Evolutionary conservation across 2,113 vertebrate species (phyloP), one percentile per base, ranked within the genome.

Genomic region (Rattus norvegicus): DNA sequence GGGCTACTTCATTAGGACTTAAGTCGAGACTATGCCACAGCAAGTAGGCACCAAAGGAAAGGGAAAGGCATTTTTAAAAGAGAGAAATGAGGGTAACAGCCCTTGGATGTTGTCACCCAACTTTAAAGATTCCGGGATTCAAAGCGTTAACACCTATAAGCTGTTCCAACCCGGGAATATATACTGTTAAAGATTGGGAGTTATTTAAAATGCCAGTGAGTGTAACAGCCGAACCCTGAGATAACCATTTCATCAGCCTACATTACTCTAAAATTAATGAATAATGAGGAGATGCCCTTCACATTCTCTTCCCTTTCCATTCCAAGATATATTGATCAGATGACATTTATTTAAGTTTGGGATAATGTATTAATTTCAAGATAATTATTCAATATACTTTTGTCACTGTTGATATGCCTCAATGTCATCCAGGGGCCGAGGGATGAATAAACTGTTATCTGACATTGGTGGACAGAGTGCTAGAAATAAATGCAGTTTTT

Each of bases 381-480:
- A 99, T 99, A 99, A 99, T 99, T 99, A 99, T 99, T 99, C 99
- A 99, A 99, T 99, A 99, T 99, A 99, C 99, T 99, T 99, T 99
- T 99, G 99, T 99, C 99, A 99, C 99, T 99, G 99, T 99, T 99
- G 99, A 99, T 99, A 99, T 98, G 99, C 98, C 99, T 99, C 99
- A 99, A 99, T 98, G 99, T 99, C 99, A 99, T 98, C 98, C 98
- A 98, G 98, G 98, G 98, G 98, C 98, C 98, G 90, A 97, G 98
- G 99, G 98, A 99, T 99, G 99, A 99, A 99, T 99, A 99, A 99
- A 99, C 98, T 99, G 98, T 99, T 99, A 99, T 99, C 98, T 99
- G 99, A 99, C 98, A 98, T 99, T 99, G 98, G 98, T 98, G 98
- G 99, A 99, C 98, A 99, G 98, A 98, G 98, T 98, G 95, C 97